Conservation (phyloP, 2,797 vertebrate genomes). For the Alosa sapidissima region DNA sequence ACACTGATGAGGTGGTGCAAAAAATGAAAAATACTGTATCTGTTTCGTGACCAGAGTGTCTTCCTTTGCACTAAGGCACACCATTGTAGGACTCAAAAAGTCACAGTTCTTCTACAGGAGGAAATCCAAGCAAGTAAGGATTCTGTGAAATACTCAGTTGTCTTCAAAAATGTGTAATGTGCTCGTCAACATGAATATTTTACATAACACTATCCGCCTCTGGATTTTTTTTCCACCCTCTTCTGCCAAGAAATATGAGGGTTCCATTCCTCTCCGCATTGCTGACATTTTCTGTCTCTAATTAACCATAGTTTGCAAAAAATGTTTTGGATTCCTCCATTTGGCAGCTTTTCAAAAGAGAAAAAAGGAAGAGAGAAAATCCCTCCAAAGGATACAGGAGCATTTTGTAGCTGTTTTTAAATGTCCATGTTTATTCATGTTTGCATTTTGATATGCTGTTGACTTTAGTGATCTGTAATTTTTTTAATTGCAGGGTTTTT, state of each 20-base stretch:
- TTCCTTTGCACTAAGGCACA: background rate
- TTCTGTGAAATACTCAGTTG: background rate
- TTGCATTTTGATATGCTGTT: background rate
- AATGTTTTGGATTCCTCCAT: conserved; percentile 5
- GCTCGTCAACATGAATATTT: conserved; percentile 21
- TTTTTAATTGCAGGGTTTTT: background rate
- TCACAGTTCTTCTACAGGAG: background rate
- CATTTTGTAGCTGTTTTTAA: conserved; percentile 1
- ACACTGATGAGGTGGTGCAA: background rate
- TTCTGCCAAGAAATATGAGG: conserved; percentile 21
- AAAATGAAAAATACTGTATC: background rate
- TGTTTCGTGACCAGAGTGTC: background rate
- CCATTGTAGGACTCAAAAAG: background rate
- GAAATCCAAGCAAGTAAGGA: background rate
- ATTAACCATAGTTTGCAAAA: conserved; percentile 16
- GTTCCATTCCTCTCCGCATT: background rate
- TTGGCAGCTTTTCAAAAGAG: conserved; percentile 11
- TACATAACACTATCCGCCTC: background rate
- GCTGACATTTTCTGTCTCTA: conserved; percentile 17
- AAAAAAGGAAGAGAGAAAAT: background rate
- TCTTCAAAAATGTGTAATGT: conserved; percentile 3
- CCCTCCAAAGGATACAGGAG: background rate
- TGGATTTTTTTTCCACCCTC: background rate
- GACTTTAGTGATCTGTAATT: background rate
- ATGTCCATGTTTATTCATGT: background rate